phyloP scores from a whole-genome alignment of 2,797 vertebrate species.

The Premnoplex brunnescens region DNA sequence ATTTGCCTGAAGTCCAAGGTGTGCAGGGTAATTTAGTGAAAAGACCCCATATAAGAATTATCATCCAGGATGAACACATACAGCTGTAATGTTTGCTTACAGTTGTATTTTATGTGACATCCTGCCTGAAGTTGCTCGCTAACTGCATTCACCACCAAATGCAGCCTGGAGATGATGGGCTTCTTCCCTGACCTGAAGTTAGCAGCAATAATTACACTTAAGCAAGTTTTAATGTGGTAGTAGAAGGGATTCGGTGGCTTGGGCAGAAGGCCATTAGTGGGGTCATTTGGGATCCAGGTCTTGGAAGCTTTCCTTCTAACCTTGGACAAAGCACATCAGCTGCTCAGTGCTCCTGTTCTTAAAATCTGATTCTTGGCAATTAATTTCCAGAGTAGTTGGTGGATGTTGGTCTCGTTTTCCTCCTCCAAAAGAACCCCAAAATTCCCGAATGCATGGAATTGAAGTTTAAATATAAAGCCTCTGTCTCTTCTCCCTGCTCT shows the following conservation, averaged over 20 bases:
- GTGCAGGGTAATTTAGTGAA: not conserved
- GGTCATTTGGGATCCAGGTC: not conserved
- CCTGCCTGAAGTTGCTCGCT: not conserved
- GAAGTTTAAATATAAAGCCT: not conserved
- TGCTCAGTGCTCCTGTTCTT: not conserved
- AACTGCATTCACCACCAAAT: not conserved
- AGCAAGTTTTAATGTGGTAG: not conserved
- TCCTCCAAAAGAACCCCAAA: not conserved
- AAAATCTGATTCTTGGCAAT: not conserved
- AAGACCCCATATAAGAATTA: not conserved
- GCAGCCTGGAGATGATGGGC: not conserved
- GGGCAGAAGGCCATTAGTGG: not conserved
- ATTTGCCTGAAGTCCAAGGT: not conserved
- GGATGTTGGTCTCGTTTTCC: not conserved
- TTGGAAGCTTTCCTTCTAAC: not conserved
- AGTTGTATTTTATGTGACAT: not conserved
- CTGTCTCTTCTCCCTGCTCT: not conserved
- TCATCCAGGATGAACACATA: not conserved
- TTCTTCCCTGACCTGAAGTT: conserved; percentile 2
- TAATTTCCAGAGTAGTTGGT: not conserved
- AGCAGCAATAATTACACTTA: not conserved
- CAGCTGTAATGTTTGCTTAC: not conserved
- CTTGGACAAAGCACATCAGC: not conserved
- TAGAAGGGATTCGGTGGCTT: not conserved
- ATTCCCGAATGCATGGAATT: not conserved